Conservation (phyloP, 2,797 vertebrate species). For the Eupleurogrammus muticus region DNA sequence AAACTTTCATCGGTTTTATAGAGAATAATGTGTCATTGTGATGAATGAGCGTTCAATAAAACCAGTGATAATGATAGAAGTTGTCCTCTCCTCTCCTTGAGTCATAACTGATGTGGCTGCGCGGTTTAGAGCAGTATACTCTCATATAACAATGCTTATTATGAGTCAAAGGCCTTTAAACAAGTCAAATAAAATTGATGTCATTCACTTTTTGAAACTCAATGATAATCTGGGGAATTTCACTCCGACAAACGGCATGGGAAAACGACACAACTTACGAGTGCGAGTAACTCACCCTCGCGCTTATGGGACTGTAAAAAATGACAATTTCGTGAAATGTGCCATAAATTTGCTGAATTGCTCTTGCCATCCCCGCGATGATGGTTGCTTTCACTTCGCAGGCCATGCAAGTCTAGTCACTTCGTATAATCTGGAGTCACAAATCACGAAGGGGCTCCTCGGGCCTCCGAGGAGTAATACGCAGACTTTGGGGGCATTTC, state of each 20-base stretch:
- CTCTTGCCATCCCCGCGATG: slow-evolving; percentile 88
- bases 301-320: slow-evolving; percentile 98
- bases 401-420: slow-evolving; percentile 89
- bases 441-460: slow-evolving; percentile 88
- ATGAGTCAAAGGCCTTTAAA: slow-evolving; percentile 82
- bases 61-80: slow-evolving; percentile 76
- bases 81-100: slow-evolving; percentile 82
- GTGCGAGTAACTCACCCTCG: slow-evolving; percentile 91
- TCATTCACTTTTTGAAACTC: slow-evolving; percentile 81
- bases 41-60: slow-evolving; percentile 78
- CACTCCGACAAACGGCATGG: slow-evolving; percentile 90
- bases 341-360: slow-evolving; percentile 95
- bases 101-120: slow-evolving; percentile 75
- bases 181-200: slow-evolving; percentile 86
- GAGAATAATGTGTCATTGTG: slow-evolving; percentile 74
- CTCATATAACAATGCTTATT: slow-evolving; percentile 83
- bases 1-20: slow-evolving; percentile 68
- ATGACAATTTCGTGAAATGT: slow-evolving; percentile 94
- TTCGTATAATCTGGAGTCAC: slow-evolving; percentile 93
- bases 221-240: slow-evolving; percentile 84
- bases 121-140: slow-evolving; percentile 64
- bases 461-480: slow-evolving; percentile 86
- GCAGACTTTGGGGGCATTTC: slow-evolving; percentile 88
- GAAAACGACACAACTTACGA: slow-evolving; percentile 88
- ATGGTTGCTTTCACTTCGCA: slow-evolving; percentile 89